phyloP scores from a whole-genome alignment of 2,797 vertebrate species.

The Fratercula arctica region DNA sequence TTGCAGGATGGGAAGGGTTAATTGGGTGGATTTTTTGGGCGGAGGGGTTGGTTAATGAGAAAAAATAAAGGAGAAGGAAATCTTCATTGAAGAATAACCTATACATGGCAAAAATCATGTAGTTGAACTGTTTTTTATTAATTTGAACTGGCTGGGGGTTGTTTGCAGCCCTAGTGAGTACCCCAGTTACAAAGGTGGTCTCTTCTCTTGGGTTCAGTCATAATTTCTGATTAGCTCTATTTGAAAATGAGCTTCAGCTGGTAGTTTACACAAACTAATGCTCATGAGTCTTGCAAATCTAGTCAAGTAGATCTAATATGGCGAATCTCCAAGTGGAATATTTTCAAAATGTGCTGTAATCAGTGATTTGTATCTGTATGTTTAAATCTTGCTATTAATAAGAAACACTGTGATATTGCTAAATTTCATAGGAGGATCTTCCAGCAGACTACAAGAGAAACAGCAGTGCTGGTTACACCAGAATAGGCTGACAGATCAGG shows the following conservation, averaged over 20 bases:
- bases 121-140: neutral
- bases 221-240: neutral
- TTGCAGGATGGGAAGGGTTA: neutral
- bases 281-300: slow-evolving; percentile 27
- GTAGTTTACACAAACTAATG: neutral
- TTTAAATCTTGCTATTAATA: neutral
- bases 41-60: neutral
- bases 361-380: neutral
- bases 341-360: neutral
- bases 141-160: neutral
- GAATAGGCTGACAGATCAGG: neutral
- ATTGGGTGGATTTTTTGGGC: fast-evolving
- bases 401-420: neutral
- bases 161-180: neutral
- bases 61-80: neutral
- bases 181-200: neutral
- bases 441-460: neutral
- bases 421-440: neutral
- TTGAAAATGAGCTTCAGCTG: slow-evolving; percentile 34
- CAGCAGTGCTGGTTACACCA: neutral
- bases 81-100: neutral
- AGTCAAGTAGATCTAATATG: neutral
- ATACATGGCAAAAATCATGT: neutral
- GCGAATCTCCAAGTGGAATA: neutral
- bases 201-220: neutral